phyloP scores from a whole-genome alignment of 1,140 invertebrate species.

The Heliconius hermathena region DNA sequence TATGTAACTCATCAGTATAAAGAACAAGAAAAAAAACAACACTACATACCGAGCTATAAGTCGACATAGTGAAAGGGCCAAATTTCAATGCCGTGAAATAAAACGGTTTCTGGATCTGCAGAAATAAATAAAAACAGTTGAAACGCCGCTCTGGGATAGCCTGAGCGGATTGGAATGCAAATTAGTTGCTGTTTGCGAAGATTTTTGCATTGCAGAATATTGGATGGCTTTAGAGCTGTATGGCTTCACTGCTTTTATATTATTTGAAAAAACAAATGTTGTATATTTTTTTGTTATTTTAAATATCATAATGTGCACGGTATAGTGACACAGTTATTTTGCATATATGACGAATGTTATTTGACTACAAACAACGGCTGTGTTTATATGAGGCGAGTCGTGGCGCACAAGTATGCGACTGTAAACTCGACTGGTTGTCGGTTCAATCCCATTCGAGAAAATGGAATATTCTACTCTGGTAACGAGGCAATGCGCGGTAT shows the following conservation, averaged over 20 bases:
- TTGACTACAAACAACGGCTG: not conserved
- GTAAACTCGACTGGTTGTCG: no score
- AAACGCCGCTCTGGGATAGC: conserved; percentile 18
- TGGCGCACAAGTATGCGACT: no score
- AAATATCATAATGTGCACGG: no score
- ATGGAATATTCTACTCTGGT: no score
- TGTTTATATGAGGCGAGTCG: no score
- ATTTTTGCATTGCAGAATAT: conserved; percentile 28
- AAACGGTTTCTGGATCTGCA: conserved; percentile 70
- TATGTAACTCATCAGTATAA: no score
- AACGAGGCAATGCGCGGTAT: no score
- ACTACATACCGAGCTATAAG: conserved; percentile 60
- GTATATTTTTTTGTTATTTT: not conserved
- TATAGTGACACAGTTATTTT: not conserved
- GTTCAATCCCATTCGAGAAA: no score
- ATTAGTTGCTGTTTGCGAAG: conserved; percentile 34
- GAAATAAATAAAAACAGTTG: conserved; percentile 37
- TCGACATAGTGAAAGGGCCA: conserved; percentile 64
- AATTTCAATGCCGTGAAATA: conserved; percentile 72
- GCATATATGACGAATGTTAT: not conserved
- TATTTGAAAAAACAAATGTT: not conserved
- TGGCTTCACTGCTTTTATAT: conserved; percentile 7
- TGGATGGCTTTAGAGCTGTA: conserved; percentile 11
- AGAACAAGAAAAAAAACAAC: not conserved
- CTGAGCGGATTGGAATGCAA: conserved; percentile 25